Conservation (phyloP, 1,140 invertebrate genomes). For the Protaetia brevitarsis region DNA sequence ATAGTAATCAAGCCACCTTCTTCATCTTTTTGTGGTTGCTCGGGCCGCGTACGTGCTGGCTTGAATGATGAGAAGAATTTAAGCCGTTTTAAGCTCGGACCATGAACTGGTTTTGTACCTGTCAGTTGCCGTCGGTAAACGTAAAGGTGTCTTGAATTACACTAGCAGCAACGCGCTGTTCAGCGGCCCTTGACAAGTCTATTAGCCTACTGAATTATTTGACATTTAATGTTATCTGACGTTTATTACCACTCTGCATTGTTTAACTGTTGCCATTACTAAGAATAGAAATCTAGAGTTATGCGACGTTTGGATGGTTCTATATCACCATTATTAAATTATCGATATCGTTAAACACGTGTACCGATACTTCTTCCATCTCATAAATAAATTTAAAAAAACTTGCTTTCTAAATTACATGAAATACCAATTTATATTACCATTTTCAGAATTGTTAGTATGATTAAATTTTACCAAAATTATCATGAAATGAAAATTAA, state of each 20-base stretch:
- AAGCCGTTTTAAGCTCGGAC: constrained; percentile 21
- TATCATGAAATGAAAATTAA: too few species aligned
- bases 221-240: constrained; percentile 30
- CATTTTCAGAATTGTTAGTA: too few species aligned
- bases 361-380: too few species aligned
- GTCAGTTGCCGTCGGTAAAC: constrained; percentile 28
- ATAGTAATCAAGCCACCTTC: not conserved
- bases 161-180: constrained; percentile 23
- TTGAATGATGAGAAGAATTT: constrained; percentile 18
- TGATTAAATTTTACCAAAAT: too few species aligned
- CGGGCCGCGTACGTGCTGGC: not conserved
- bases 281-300: not conserved
- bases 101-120: constrained; percentile 25
- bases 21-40: not conserved
- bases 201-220: constrained; percentile 34
- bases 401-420: too few species aligned
- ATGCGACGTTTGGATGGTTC: too few species aligned
- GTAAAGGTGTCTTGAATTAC: constrained; percentile 28
- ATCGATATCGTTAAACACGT: too few species aligned
- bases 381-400: too few species aligned
- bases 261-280: constrained; percentile 9
- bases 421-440: too few species aligned
- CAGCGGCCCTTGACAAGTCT: constrained; percentile 28
- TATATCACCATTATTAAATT: too few species aligned
- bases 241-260: constrained; percentile 20